These are phyloP conservation scores for Zygogramma bicolorata DNA, from an alignment of 2,888 invertebrate species.

Conservation along the genomic window DNA sequence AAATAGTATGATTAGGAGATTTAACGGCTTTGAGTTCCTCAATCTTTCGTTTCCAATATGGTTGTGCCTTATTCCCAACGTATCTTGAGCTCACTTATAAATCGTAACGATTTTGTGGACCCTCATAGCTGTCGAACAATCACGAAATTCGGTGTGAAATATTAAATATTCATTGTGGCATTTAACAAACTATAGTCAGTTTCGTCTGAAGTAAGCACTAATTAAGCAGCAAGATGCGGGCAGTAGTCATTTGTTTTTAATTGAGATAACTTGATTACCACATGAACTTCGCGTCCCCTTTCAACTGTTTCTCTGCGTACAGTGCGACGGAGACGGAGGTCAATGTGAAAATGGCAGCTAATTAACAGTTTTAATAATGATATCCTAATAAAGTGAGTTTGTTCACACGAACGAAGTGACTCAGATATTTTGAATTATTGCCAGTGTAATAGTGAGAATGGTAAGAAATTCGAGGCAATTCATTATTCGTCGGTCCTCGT, in stretches of 20 bases:
- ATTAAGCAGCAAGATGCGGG: constrained; percentile 60
- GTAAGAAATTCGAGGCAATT: constrained; percentile 33
- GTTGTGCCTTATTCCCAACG: no score
- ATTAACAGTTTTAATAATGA: constrained; percentile 65
- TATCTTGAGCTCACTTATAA: no score
- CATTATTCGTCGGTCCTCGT: constrained; percentile 20
- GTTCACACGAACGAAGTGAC: constrained; percentile 62
- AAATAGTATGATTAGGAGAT: no score
- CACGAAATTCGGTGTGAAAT: constrained; percentile 46
- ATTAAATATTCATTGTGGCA: constrained; percentile 57
- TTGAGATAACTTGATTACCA: constrained; percentile 55
- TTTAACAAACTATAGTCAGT: constrained; percentile 56
- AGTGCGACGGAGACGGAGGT: constrained; percentile 28
- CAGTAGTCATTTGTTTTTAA: constrained; percentile 60
- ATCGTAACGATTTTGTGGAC: constrained; percentile 32
- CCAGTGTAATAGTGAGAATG: constrained; percentile 45
- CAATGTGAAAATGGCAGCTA: constrained; percentile 39
- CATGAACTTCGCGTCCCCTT: constrained; percentile 28
- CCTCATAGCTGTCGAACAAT: constrained; percentile 33
- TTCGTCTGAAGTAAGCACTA: constrained; percentile 56
- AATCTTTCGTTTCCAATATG: no score
- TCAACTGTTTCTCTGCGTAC: constrained; percentile 1
- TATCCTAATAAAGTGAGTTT: constrained; percentile 65
- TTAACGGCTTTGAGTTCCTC: no score
- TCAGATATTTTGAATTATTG: constrained; percentile 56